Base-by-base conservation (phyloP, 2,888 invertebrate genomes). In the Drosophila pseudotalamancana region DNA sequence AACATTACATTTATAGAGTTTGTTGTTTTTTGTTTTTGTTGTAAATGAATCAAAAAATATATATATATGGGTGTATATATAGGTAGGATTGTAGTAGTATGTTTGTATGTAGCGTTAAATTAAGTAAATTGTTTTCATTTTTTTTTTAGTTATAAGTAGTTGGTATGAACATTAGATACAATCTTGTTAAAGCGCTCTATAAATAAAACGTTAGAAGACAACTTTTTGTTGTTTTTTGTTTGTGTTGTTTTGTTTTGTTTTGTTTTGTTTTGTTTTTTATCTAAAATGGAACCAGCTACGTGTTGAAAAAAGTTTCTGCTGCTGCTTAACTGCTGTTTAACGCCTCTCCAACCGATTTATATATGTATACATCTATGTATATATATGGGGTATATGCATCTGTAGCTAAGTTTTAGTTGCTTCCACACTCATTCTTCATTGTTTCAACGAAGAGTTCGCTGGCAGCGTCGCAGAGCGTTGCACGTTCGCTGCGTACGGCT, bases 401-500 rank as follows among this genome's bases (percentile, higher is more conserved):
- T 46, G 27, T 48, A 19, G 54, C 25, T 56, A 32, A 35, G 34
- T 48, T 37, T 40, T 32, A 31, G 51, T 37, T 18, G 3, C 21
- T 19, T 37, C 16, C 48, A 6, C 49, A 55, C 27, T n/a, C n/a
- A 25, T 25, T 46, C 66, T 68, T 71, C 55, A 90, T 88, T 91
- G 90, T 82, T 91, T 91, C 77, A 96, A 93, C 81, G 96, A 95
- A 84, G 96, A 95, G 92, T 96, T 96, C 89, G 96, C 95, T 89
- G 97, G 97, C 91, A 97, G 93, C 84, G 97, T 97, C 75, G 97
- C 96, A 90, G 97, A 97, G 92, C 96, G 95, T 93, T 96, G 97
- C 85, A 91, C 94, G 94, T 91, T 91, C 53, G 90, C 91, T 79
- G 91, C 89, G 73, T 89, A 91, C 77, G 91, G 91, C 88, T 91